Conservation (phyloP, 1,140 invertebrate species). For the Zophobas atratus region DNA sequence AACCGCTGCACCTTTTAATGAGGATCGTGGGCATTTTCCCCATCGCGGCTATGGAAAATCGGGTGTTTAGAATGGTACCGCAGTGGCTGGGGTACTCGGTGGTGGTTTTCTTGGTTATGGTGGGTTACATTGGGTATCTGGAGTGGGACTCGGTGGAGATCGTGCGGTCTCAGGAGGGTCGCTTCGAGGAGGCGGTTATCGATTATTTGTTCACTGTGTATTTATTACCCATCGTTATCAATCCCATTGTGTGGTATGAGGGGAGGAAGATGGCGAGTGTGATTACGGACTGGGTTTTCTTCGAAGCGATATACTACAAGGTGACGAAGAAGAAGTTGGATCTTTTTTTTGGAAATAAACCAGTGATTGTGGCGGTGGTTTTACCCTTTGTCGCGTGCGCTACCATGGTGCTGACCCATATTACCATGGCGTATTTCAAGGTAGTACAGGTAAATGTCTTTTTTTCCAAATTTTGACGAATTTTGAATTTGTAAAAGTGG, state of each 20-base stretch:
- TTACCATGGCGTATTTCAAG: constrained; percentile 77
- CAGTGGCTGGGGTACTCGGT: constrained; percentile 73
- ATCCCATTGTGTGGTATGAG: constrained; percentile 77
- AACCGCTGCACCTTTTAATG: constrained; percentile 73
- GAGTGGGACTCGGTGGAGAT: constrained; percentile 74
- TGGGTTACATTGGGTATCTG: constrained; percentile 72
- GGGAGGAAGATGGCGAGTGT: constrained; percentile 73
- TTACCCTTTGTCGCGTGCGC: constrained; percentile 74
- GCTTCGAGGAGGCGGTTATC: constrained; percentile 80
- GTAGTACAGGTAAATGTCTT: constrained; percentile 73
- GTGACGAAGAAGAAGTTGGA: constrained; percentile 58
- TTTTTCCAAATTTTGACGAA: no score
- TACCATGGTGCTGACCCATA: constrained; percentile 76
- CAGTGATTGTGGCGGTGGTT: constrained; percentile 59
- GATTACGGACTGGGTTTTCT: constrained; percentile 75
- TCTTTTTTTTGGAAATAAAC: constrained; percentile 61
- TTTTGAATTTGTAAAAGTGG: no score
- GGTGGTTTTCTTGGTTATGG: constrained; percentile 69
- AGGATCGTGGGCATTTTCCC: constrained; percentile 74
- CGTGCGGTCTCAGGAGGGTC: constrained; percentile 73
- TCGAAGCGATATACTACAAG: constrained; percentile 66
- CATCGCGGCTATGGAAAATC: constrained; percentile 68
- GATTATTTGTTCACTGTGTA: constrained; percentile 79
- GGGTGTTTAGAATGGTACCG: constrained; percentile 69
- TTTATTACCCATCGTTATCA: constrained; percentile 74